A percentile compares a stretch with the other conserved stretches of the same genome.
These are phyloP conservation scores for Siderastrea radians DNA, from an alignment of 92 coral and sea anemone genomes.

Conservation along the genomic window DNA sequence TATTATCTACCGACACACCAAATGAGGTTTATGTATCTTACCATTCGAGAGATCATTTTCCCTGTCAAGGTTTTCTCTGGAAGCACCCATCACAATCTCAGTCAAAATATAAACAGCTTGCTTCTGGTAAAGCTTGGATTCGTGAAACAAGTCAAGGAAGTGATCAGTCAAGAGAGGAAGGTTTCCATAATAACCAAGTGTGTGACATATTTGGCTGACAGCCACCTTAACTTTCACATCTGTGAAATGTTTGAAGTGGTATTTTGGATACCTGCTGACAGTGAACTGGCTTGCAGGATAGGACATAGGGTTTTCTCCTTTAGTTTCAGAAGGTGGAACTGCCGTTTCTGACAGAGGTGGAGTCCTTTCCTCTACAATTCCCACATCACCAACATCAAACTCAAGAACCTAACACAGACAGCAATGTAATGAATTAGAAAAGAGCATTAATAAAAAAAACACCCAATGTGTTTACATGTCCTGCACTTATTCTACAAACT, in stretches of 20 bases:
- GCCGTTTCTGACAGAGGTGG: conserved; percentile 69
- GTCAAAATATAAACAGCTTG: conserved; percentile 86
- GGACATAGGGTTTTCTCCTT: conserved; percentile 77
- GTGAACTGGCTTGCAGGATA: conserved; percentile 56
- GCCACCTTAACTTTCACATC: conserved; percentile 81
- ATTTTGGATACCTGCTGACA: conserved; percentile 76
- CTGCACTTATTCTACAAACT: no score
- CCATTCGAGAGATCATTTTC: conserved; percentile 2
- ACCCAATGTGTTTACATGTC: no score
- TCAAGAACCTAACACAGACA: conserved; percentile 80
- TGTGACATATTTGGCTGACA: conserved; percentile 72
- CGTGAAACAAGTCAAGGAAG: conserved; percentile 92
- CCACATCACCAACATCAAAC: conserved; percentile 90
- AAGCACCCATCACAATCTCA: conserved; percentile 81
- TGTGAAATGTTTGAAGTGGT: conserved; percentile 87
- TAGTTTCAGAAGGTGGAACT: conserved; percentile 70
- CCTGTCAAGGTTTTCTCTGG: background rate
- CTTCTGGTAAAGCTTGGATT: conserved; percentile 83
- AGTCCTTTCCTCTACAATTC: conserved; percentile 91
- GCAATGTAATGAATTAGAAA: background rate
- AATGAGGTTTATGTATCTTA: background rate
- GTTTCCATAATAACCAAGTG: conserved; percentile 91
- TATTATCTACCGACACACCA: no score
- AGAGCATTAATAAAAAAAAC: no score
- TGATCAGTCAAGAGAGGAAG: conserved; percentile 83